These are phyloP conservation scores for Cordilura impudica DNA, from an alignment of 2,888 invertebrate species.

Conservation along the genomic window DNA sequence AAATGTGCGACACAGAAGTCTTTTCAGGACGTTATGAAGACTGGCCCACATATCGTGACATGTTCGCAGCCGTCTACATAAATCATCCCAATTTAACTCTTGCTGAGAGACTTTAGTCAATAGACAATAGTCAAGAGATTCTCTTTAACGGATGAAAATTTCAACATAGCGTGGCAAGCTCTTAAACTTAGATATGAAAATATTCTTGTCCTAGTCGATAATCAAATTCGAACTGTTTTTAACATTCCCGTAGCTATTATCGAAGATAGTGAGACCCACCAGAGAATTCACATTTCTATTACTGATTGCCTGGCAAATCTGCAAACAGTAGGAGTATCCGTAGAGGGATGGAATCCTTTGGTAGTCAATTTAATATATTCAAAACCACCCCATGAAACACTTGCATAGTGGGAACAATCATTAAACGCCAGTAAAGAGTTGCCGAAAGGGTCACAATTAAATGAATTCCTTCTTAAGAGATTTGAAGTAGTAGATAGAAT, in stretches of 20 bases:
- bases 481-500: conserved; percentile 12
- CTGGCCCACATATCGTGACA: no score
- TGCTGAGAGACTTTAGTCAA: conserved; percentile 13
- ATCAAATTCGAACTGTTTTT: conserved; percentile 20
- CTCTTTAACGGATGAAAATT: conserved; percentile 32
- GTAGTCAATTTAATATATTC: not conserved
- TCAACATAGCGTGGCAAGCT: conserved; percentile 29
- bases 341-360: not conserved
- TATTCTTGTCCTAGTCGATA: conserved; percentile 15
- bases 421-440: not conserved
- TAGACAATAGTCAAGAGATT: conserved; percentile 17
- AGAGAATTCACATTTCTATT: not conserved
- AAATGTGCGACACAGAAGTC: no score
- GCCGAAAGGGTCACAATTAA: conserved; percentile 6
- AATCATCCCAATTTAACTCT: conserved; percentile 8
- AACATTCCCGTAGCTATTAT: not conserved
- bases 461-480: conserved; percentile 6
- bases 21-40: no score
- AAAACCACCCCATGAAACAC: not conserved
- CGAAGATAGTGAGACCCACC: conserved; percentile 11
- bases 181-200: conserved; percentile 35
- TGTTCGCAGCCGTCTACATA: conserved; percentile 5
- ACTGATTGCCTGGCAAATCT: conserved; percentile 6
- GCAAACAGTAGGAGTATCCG: not conserved
- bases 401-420: conserved; percentile 2